Evolutionary conservation across 2,888 invertebrate genomes (phyloP), one percentile per base, ranked within the genome.

Genomic region (Synanthedon vespiformis): DNA sequence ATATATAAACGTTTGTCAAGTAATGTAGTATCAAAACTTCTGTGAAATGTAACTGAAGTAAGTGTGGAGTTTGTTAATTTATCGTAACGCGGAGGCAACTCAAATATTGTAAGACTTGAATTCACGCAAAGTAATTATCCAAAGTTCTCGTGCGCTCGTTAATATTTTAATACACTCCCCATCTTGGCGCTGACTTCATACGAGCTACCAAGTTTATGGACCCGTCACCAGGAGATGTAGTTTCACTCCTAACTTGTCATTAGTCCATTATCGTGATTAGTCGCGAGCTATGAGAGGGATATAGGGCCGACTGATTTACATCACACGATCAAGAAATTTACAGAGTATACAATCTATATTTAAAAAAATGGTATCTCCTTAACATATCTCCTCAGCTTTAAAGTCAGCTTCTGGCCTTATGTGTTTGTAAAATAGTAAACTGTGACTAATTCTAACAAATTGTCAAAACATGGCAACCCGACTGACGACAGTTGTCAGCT

Each of bases 231-330:
- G 58, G 52, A 40, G 60, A 57, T 65, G 67, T 69, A 74, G 72
- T 75, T 75, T 61, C 59, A 56, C 57, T 61, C 63, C 63, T 68
- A 76, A 78, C 74, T 80, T 79, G 77, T 80, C 74, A 77, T 78
- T 78, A 75, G 73, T 81, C 84, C 77, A 83, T 84, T 82, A 82
- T 69, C 60, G 68, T 77, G 79, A 84, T 83, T 80, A 79, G 75
- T 72, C 62, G 61, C 60, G 58, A 58, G 70, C 54, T 49, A 50
- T 50, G 27, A 40, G 50, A 50, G 48, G n/a, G 40, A 22, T 34
- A 34, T 6, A 12, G 47, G 47, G 40, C 16, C 11, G 49, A 34
- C 27, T 34, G 27, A 34, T 34, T 34, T 34, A 34, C 34, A 34
- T 3, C 34, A 34, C 34, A 34, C 34, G 8, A 34, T 34, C 34